These are phyloP conservation scores for Phocoena sinus DNA, from an alignment of 2,113 vertebrate genomes.

Conservation along the genomic window DNA sequence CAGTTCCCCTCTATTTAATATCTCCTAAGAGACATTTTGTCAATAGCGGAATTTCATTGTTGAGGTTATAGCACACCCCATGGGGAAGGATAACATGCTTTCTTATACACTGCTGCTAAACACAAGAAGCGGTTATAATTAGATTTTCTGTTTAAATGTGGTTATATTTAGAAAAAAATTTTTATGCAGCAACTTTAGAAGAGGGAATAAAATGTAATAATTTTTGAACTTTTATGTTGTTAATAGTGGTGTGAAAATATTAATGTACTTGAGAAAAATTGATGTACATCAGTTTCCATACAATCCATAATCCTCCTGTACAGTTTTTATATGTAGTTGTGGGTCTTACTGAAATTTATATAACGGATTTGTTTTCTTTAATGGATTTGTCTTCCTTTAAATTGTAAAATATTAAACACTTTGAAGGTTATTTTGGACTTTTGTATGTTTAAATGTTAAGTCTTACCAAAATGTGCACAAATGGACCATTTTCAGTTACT, in stretches of 20 bases:
- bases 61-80: constrained; percentile 33
- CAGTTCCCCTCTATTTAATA: constrained; percentile 38
- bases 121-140: constrained; percentile 40
- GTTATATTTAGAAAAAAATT: not conserved
- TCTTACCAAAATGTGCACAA: constrained; percentile 76
- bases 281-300: constrained; percentile 42
- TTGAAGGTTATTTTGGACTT: constrained; percentile 76
- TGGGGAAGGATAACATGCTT: constrained; percentile 14
- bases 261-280: constrained; percentile 68
- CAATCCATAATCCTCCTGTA: constrained; percentile 58
- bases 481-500: constrained; percentile 78
- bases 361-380: constrained; percentile 64
- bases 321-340: constrained; percentile 72
- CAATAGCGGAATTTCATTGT: constrained; percentile 32
- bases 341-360: constrained; percentile 73
- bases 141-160: constrained; percentile 55
- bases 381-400: constrained; percentile 67
- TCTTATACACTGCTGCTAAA: not conserved
- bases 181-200: constrained; percentile 40
- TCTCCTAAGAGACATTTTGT: constrained; percentile 41
- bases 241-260: constrained; percentile 58
- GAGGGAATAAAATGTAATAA: constrained; percentile 52
- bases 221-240: constrained; percentile 52
- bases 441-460: constrained; percentile 76
- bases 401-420: constrained; percentile 72